phyloP scores from a whole-genome alignment of 2,113 vertebrate species.

The Monopterus albus region DNA sequence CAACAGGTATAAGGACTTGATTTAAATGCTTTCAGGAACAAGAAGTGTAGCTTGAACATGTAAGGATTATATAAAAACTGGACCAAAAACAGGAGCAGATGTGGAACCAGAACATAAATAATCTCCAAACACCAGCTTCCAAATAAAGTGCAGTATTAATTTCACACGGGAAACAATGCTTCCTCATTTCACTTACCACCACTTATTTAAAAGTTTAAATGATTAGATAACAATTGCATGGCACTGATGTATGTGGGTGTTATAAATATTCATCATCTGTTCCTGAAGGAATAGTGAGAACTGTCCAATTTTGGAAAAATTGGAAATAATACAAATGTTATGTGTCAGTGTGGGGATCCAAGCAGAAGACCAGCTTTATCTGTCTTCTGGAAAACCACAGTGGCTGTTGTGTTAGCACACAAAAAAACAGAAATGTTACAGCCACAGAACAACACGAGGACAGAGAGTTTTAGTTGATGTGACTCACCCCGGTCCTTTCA shows the following conservation, averaged over 20 bases:
- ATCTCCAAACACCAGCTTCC: neutral
- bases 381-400: neutral
- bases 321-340: neutral
- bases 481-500: constrained; percentile 79
- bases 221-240: neutral
- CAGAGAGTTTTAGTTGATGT: neutral
- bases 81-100: neutral
- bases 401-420: neutral
- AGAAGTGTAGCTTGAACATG: neutral
- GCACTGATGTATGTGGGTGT: neutral
- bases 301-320: neutral
- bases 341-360: neutral
- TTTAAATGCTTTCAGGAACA: too few species aligned
- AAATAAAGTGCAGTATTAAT: neutral
- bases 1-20: too few species aligned
- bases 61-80: neutral
- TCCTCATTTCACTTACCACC: neutral
- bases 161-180: neutral
- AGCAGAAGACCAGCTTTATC: neutral
- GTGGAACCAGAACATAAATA: neutral
- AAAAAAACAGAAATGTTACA: neutral
- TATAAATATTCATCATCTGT: neutral
- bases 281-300: neutral
- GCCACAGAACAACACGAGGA: neutral
- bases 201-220: neutral